A percentile compares a stretch with the other conserved stretches of the same genome.
phyloP scores from a whole-genome alignment of 2,113 vertebrate species.

The Clarias magur region DNA sequence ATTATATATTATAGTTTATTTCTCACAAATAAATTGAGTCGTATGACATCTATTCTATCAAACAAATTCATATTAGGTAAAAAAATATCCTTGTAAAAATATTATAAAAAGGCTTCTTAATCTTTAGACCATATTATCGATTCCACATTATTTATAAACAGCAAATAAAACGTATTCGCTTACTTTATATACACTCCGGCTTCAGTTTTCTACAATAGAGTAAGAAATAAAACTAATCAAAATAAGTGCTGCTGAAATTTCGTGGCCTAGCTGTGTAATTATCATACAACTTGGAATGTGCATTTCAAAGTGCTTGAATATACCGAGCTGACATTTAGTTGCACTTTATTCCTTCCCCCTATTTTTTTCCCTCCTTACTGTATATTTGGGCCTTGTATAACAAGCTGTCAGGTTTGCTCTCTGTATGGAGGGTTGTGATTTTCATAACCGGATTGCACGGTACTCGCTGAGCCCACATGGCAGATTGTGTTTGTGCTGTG shows the following conservation, averaged over 20 bases:
- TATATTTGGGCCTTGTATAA: background rate
- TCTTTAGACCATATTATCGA: background rate
- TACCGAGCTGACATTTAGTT: background rate
- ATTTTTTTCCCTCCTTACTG: background rate
- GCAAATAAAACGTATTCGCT: background rate
- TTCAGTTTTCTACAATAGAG: background rate
- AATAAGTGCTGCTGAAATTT: slow-evolving; percentile 1
- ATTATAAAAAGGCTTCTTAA: background rate
- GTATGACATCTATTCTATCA: too few species aligned
- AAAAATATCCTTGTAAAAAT: background rate
- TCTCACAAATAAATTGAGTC: background rate
- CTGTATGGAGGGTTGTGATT: slow-evolving; percentile 31
- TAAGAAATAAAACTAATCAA: background rate
- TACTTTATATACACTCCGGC: background rate
- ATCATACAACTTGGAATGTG: background rate
- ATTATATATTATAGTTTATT: background rate
- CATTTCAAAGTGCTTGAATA: background rate
- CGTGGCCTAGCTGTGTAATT: background rate
- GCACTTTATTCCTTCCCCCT: background rate
- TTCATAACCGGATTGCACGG: slow-evolving; percentile 41
- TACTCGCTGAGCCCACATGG: slow-evolving; percentile 58
- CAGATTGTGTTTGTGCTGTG: slow-evolving; percentile 50
- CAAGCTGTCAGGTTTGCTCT: slow-evolving; percentile 21
- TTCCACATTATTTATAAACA: background rate
- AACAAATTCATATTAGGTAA: background rate